A percentile compares a stretch with the other conserved stretches of the same genome.
Conservation (phyloP, 2,888 invertebrate species). For the Andrena bucephala region DNA sequence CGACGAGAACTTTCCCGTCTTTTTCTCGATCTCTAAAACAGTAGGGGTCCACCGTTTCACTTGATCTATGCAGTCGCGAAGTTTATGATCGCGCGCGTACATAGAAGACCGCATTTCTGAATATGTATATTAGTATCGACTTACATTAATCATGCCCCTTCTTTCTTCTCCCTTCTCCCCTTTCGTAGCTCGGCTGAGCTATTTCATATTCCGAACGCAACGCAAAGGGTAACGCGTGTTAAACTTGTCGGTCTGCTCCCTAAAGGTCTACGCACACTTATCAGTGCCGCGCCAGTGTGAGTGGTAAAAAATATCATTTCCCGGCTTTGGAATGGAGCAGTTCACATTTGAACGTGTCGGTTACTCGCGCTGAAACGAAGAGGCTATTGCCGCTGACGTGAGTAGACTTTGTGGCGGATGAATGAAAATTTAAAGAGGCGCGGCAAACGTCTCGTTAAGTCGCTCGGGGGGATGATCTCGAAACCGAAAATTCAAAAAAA, state of each 20-base stretch:
- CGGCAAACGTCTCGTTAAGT: neutral
- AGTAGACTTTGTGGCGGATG: no score
- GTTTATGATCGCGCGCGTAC: conserved; percentile 1
- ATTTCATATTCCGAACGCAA: conserved; percentile 31
- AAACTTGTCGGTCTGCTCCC: neutral
- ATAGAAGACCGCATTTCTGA: neutral
- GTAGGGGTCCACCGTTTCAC: neutral
- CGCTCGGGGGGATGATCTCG: no score
- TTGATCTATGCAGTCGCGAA: neutral
- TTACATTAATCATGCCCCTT: conserved; percentile 33
- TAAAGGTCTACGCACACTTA: neutral
- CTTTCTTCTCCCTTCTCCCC: neutral
- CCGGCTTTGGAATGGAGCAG: no score
- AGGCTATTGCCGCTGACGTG: no score
- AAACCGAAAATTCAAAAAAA: no score
- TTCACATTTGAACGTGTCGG: no score
- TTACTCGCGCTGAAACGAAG: no score
- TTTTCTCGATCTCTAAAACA: neutral
- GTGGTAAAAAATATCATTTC: no score
- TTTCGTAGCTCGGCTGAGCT: conserved; percentile 5
- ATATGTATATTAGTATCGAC: conserved; percentile 17
- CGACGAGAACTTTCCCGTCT: neutral
- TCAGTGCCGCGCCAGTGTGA: neutral
- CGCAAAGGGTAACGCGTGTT: neutral
- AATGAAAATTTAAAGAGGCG: neutral